Percentiles rank a stretch among this genome's conserved stretches.
Conservation (phyloP, 2,113 vertebrate genomes). For the Forbesichthys agassizii region DNA sequence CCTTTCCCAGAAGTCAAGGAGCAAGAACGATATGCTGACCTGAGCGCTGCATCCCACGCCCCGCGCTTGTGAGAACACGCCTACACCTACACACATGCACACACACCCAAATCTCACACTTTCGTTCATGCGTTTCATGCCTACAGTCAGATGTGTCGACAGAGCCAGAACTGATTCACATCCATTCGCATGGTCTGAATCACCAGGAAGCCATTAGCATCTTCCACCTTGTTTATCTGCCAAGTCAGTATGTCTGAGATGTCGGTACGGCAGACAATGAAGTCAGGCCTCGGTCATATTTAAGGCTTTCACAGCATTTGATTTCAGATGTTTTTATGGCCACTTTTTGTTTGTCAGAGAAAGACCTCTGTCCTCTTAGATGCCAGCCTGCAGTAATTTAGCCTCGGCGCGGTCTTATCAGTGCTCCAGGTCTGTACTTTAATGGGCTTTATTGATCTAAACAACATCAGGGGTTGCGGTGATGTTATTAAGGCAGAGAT, state of each 20-base stretch:
- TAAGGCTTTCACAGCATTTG: conserved; percentile 51
- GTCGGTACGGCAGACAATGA: conserved; percentile 33
- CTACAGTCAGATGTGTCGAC: background rate
- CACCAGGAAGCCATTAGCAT: conserved; percentile 44
- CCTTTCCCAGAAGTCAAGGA: no score
- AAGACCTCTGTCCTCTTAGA: conserved; percentile 52
- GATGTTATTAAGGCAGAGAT: conserved; percentile 81
- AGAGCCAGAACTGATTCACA: background rate
- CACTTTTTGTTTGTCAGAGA: conserved; percentile 58
- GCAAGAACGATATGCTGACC: no score
- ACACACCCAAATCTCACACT: background rate
- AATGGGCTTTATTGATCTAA: conserved; percentile 84
- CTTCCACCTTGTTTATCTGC: conserved; percentile 42
- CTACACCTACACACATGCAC: background rate
- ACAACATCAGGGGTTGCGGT: conserved; percentile 78
- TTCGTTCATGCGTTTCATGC: no score
- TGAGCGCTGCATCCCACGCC: no score
- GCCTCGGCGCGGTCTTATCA: conserved; percentile 66
- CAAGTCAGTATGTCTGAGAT: conserved; percentile 12
- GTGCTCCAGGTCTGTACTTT: conserved; percentile 77
- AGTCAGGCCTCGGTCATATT: conserved; percentile 29
- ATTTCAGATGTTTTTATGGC: conserved; percentile 45
- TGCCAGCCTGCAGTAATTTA: conserved; percentile 58
- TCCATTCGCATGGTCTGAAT: conserved; percentile 20
- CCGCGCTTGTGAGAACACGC: no score